A percentile compares a stretch with the other conserved stretches of the same genome.
Evolutionary conservation across 2,797 vertebrate genomes (phyloP).

Genomic region (Heterohyrax brucei): DNA sequence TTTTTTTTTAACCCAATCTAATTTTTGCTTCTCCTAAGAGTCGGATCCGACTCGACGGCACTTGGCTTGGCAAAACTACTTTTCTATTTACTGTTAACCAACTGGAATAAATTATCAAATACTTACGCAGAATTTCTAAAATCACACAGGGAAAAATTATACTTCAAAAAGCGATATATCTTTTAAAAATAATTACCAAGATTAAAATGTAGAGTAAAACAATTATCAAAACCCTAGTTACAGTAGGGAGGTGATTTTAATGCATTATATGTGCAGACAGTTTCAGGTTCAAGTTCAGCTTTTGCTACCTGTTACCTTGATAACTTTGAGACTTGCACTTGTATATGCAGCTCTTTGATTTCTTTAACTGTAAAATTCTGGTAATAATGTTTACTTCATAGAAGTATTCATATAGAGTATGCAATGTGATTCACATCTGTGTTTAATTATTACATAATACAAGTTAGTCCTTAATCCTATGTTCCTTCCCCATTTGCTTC

Average conservation of each 20-base stretch:
- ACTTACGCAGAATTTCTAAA: constrained; percentile 34
- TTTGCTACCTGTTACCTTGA: background rate
- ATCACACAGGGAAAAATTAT: background rate
- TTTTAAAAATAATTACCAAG: constrained; percentile 34
- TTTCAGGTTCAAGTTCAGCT: background rate
- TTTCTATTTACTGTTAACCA: constrained; percentile 52
- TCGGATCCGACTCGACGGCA: too few species aligned
- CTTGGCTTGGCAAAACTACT: too few species aligned
- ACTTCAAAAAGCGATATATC: background rate
- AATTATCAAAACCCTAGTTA: background rate
- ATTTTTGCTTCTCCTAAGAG: constrained; percentile 16
- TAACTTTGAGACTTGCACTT: background rate
- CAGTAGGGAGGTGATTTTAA: background rate
- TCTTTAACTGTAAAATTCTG: background rate
- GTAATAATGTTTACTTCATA: background rate
- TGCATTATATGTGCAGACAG: background rate
- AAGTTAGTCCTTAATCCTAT: background rate
- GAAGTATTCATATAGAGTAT: background rate
- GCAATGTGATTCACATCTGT: background rate
- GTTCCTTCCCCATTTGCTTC: constrained; percentile 19
- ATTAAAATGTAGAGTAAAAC: background rate
- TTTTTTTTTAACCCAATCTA: background rate
- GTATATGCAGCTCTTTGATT: background rate
- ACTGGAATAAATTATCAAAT: constrained; percentile 16
- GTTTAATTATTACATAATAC: background rate